These are phyloP conservation scores for Otolemur garnettii DNA, from an alignment of 2,113 vertebrate genomes.

Conservation along the genomic window DNA sequence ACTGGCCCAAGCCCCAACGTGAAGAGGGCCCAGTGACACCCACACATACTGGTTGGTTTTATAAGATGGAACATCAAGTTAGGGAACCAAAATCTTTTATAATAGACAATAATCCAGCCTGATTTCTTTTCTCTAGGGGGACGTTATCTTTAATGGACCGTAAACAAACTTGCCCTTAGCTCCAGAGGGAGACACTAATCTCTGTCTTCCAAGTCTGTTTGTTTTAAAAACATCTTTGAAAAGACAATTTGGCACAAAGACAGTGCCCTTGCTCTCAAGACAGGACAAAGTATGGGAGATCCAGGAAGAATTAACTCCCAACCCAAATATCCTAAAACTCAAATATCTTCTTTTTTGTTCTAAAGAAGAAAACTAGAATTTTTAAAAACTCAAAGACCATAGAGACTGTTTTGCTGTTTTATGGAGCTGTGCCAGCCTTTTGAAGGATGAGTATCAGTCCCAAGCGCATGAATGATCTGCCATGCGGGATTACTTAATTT, in stretches of 20 bases:
- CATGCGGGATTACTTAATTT: slow-evolving; percentile 34
- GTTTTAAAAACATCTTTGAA: not conserved
- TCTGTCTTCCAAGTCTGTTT: not conserved
- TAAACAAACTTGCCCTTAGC: not conserved
- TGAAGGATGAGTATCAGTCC: not conserved
- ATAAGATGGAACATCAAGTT: not conserved
- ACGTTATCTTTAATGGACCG: not conserved
- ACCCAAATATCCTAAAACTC: not conserved
- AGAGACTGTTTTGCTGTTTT: not conserved
- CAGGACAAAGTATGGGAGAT: not conserved
- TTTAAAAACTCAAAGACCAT: not conserved
- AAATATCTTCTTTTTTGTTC: not conserved
- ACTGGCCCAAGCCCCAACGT: too few relatives aligned
- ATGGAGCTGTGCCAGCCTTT: not conserved
- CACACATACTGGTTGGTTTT: not conserved
- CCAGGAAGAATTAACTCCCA: not conserved
- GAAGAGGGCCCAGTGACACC: not conserved
- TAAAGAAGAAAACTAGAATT: not conserved
- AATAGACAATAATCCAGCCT: not conserved
- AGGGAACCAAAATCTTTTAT: slow-evolving; percentile 31
- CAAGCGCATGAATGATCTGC: slow-evolving; percentile 9
- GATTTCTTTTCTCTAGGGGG: not conserved
- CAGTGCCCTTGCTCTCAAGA: not conserved
- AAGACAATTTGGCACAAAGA: not conserved
- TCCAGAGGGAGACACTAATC: not conserved